Conservation (phyloP, 2,888 invertebrate genomes). For the Aelia acuminata region DNA sequence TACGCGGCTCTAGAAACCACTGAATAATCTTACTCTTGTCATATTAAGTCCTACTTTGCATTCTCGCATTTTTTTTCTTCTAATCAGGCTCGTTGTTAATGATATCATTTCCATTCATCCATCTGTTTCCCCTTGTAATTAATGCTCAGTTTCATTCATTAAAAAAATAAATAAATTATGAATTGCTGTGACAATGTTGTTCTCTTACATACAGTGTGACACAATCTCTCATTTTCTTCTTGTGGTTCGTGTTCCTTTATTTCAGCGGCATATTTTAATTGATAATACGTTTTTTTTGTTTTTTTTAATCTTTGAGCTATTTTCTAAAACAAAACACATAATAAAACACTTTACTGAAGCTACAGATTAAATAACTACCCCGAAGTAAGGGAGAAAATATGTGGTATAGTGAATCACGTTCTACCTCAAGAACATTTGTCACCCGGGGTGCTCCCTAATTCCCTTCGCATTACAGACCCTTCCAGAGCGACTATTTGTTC, state of each 20-base stretch:
- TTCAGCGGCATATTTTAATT: too few species aligned
- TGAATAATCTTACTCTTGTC: constrained; percentile 22
- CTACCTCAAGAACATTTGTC: constrained; percentile 26
- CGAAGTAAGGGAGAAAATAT: neutral
- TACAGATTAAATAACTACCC: neutral
- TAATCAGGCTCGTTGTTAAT: neutral
- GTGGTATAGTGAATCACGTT: neutral
- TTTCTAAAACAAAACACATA: too few species aligned
- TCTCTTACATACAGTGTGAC: too few species aligned
- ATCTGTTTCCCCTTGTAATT: neutral
- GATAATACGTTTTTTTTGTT: too few species aligned
- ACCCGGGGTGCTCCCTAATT: constrained; percentile 15
- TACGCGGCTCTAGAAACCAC: neutral
- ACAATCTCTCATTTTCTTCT: too few species aligned
- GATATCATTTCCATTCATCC: constrained; percentile 15
- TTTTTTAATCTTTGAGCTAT: too few species aligned
- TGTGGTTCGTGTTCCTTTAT: too few species aligned
- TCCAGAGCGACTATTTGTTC: constrained; percentile 2
- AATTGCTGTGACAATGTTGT: too few species aligned
- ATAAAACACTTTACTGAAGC: neutral
- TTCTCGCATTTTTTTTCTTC: neutral
- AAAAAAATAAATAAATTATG: too few species aligned
- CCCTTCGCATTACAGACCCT: constrained; percentile 40
- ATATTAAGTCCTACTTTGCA: constrained; percentile 19
- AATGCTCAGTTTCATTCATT: neutral